Base-by-base conservation (phyloP, 1,140 invertebrate species). In the Zaprionus nigranus region DNA sequence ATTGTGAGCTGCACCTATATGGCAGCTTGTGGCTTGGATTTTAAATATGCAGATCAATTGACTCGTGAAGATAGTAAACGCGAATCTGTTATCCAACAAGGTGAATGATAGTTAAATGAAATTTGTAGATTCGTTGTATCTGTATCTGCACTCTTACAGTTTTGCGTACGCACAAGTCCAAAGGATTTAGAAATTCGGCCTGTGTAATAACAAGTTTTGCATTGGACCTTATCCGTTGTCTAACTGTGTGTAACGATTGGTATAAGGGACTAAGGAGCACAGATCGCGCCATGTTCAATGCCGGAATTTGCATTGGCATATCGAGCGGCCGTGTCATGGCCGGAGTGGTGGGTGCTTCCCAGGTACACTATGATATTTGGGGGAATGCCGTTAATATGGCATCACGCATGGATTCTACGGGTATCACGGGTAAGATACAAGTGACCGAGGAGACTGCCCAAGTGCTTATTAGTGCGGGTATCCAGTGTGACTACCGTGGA, bases 361-460 rank as follows among this genome's bases (percentile, higher is more conserved):
- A 98, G 88, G 97, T 97, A 0, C 94, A 98, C 11, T 93, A 93
- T 28, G 92, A 99, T 92, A 98, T 99, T 80, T 98, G 98, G 98
- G 98, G 98, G 0, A 96, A 99, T 93, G 96, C 97, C 1, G 98
- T 99, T 0, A 99, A 99, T 93, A 97, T 99, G 94, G 97, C 98
- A 1, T 98, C 97, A 5, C 94, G 98, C 73, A 98, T 98, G 97
- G 97, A 98, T 79, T 96, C 96, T 1, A 97, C 96, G 0, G 97
- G 97, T 22, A 92, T 95, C 71, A 93, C 95, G 15, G 96, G 96
- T 40, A 94, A 95, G 90, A 97, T 98, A 82, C 97, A 98, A 91
- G 95, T 97, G 0, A 96, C 96, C 3, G 94, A 96, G 88, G 94
- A 95, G 30, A 96, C 96, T 1, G 96, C 96, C 0, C 81, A 93